phyloP scores from a whole-genome alignment of 2,888 invertebrate genomes.

The Hypercompe scribonia region DNA sequence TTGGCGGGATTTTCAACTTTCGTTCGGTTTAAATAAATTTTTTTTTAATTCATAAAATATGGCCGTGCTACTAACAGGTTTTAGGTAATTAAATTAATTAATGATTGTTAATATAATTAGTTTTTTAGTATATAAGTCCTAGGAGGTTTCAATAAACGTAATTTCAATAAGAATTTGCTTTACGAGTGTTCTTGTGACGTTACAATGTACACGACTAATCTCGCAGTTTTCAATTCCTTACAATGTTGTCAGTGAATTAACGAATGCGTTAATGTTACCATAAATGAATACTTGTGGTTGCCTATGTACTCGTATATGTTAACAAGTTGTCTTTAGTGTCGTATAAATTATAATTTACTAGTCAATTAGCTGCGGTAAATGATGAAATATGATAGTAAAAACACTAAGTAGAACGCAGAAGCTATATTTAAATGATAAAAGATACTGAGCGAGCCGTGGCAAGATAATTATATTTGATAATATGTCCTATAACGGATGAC shows the following conservation, averaged over 20 bases:
- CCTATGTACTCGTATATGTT: not conserved
- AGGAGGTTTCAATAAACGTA: not conserved
- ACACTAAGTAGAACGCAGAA: not conserved
- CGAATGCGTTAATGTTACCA: constrained; percentile 1
- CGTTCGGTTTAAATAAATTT: not conserved
- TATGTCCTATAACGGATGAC: not conserved
- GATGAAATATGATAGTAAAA: constrained; percentile 8
- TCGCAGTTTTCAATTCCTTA: not conserved
- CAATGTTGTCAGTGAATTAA: not conserved
- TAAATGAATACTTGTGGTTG: not conserved
- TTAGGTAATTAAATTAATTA: too few relatives aligned
- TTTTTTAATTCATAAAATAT: not conserved
- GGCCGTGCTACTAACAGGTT: not conserved
- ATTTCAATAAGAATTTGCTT: not conserved
- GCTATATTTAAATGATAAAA: not conserved
- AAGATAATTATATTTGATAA: constrained; percentile 1
- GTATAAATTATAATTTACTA: not conserved
- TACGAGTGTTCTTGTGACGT: not conserved
- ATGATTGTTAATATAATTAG: not conserved
- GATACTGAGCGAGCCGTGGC: not conserved
- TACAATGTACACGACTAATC: not conserved
- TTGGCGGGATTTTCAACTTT: constrained; percentile 20
- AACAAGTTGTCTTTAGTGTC: not conserved
- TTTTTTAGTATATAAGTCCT: not conserved
- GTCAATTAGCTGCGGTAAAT: constrained; percentile 16